Conservation (phyloP, 2,888 invertebrate species). For the Eurois occulta region DNA sequence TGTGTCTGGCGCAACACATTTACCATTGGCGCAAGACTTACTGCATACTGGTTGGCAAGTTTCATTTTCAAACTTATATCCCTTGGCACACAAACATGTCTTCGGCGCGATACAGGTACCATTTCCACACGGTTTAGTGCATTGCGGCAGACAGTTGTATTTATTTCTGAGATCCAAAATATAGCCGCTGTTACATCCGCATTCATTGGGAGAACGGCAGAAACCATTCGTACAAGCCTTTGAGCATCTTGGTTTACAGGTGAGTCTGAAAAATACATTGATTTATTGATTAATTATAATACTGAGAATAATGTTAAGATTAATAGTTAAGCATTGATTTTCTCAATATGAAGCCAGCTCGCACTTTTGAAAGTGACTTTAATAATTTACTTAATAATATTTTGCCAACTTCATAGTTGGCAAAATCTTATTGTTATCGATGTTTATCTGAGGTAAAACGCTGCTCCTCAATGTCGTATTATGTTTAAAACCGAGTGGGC, state of each 20-base stretch:
- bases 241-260: background rate
- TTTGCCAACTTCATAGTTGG: no score
- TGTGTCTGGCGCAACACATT: constrained; percentile 37
- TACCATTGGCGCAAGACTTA: constrained; percentile 37
- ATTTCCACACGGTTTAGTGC: constrained; percentile 30
- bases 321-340: background rate
- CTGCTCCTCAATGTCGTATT: background rate
- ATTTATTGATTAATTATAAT: background rate
- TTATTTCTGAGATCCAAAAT: constrained; percentile 9
- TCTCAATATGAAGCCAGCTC: background rate
- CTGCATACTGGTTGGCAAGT: constrained; percentile 53
- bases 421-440: no score
- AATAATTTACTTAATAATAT: background rate
- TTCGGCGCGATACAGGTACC: constrained; percentile 52
- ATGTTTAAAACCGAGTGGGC: background rate
- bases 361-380: background rate
- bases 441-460: background rate
- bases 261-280: constrained; percentile 31
- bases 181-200: constrained; percentile 44
- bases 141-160: constrained; percentile 41
- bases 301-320: background rate
- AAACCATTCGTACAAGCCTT: constrained; percentile 28
- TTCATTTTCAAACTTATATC: constrained; percentile 31
- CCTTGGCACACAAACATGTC: constrained; percentile 47
- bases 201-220: constrained; percentile 32